phyloP scores from a whole-genome alignment of 2,888 invertebrate species.

The Acrocyrtus sp. region DNA sequence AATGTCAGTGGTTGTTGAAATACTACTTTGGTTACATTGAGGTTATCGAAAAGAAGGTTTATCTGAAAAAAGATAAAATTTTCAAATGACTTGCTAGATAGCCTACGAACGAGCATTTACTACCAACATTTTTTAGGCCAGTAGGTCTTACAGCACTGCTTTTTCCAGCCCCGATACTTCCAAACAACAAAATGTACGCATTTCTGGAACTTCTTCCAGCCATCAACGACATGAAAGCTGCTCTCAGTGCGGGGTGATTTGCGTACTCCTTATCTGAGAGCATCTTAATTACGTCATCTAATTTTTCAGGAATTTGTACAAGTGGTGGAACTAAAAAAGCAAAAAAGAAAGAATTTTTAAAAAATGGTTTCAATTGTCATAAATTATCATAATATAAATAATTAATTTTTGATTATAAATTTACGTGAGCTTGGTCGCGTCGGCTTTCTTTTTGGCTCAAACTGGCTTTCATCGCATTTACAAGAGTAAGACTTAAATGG shows the following conservation, averaged over 20 bases:
- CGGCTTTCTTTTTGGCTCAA: no score
- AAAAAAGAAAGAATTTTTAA: no score
- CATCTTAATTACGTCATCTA: slow-evolving; percentile 18
- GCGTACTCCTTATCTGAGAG: neutral
- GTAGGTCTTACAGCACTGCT: slow-evolving; percentile 14
- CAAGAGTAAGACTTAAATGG: neutral
- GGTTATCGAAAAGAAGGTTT: slow-evolving; percentile 19
- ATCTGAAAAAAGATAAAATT: slow-evolving; percentile 14
- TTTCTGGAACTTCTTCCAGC: slow-evolving; percentile 30
- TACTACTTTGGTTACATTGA: slow-evolving; percentile 4
- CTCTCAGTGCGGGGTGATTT: slow-evolving; percentile 22
- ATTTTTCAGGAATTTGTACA: slow-evolving; percentile 13
- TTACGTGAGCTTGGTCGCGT: no score
- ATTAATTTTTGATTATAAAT: neutral
- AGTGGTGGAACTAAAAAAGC: neutral
- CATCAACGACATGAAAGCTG: slow-evolving; percentile 19
- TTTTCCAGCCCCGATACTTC: slow-evolving; percentile 45
- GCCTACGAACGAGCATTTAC: no score
- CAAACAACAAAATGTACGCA: slow-evolving; percentile 41
- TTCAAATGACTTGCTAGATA: no score
- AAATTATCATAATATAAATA: neutral
- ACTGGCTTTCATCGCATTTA: no score
- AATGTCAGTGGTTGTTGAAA: slow-evolving; percentile 12
- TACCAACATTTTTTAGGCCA: no score
- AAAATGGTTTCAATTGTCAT: no score